Conservation (phyloP, 2,888 invertebrate species). For the Drosophila acutilabella region DNA sequence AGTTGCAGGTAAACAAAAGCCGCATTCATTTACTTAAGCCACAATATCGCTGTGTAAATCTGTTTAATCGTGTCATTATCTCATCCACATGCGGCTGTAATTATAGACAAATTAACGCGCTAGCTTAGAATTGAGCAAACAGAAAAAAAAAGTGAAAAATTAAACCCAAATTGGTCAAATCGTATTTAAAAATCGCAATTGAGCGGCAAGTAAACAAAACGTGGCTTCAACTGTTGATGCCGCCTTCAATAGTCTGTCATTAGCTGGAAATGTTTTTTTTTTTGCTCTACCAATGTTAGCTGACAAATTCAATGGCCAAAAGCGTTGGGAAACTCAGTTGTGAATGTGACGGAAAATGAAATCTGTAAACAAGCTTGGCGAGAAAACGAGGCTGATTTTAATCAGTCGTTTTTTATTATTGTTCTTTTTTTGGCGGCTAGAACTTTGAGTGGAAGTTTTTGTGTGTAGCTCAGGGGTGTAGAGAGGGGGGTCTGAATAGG, state of each 20-base stretch:
- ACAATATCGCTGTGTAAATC: constrained; percentile 13
- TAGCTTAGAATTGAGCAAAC: constrained; percentile 45
- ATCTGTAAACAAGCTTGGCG: constrained; percentile 55
- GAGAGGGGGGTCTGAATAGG: background rate
- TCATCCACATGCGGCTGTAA: constrained; percentile 51
- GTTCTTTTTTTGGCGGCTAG: constrained; percentile 17
- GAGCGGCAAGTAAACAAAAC: constrained; percentile 46
- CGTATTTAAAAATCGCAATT: constrained; percentile 62
- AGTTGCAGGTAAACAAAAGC: constrained; percentile 3
- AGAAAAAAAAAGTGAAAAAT: background rate
- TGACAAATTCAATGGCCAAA: constrained; percentile 67
- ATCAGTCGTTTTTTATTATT: constrained; percentile 50
- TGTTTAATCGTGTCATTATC: constrained; percentile 40
- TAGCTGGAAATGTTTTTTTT: constrained; percentile 47
- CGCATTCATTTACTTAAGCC: constrained; percentile 18
- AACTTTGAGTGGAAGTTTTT: constrained; percentile 1
- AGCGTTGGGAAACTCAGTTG: constrained; percentile 60
- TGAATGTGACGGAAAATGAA: constrained; percentile 70
- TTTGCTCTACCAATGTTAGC: constrained; percentile 16
- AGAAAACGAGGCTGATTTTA: constrained; percentile 67
- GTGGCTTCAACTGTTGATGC: constrained; percentile 38
- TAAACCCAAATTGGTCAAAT: constrained; percentile 63
- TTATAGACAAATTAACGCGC: constrained; percentile 72
- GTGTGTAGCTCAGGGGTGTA: background rate
- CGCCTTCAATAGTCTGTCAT: constrained; percentile 53